Conservation (phyloP, 2,797 vertebrate genomes). For the Characodon lateralis region DNA sequence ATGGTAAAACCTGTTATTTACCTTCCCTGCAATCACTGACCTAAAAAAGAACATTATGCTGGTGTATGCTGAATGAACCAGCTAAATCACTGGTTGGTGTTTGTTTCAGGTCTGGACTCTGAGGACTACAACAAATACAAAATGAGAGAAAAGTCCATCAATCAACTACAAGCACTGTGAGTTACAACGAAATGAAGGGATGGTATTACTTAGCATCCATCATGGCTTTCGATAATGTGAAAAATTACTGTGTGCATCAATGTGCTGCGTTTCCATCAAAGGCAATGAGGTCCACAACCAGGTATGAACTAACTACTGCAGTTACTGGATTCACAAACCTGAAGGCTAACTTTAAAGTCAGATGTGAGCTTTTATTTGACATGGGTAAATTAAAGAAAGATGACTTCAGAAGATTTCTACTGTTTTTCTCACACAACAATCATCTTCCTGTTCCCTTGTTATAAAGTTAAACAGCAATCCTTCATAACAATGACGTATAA, state of each 20-base stretch:
- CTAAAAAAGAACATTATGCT: conserved; percentile 2
- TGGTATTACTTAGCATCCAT: neutral
- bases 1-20: neutral
- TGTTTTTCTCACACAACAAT: neutral
- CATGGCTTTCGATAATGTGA: neutral
- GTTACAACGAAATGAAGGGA: neutral
- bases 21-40: neutral
- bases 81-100: neutral
- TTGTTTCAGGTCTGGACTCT: neutral
- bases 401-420: neutral
- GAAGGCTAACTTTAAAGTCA: neutral
- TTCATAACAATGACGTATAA: neutral
- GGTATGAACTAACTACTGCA: too few species aligned
- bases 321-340: neutral
- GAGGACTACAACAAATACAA: neutral
- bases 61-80: neutral
- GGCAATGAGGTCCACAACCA: neutral
- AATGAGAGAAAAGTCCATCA: neutral
- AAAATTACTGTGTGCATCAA: neutral
- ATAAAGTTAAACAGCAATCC: neutral
- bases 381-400: too few species aligned
- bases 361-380: neutral
- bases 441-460: neutral
- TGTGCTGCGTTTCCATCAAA: neutral
- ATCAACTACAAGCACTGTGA: neutral